A percentile compares a stretch with the other conserved stretches of the same genome.
phyloP scores from a whole-genome alignment of 1,140 invertebrate species.

The Anastrepha obliqua region DNA sequence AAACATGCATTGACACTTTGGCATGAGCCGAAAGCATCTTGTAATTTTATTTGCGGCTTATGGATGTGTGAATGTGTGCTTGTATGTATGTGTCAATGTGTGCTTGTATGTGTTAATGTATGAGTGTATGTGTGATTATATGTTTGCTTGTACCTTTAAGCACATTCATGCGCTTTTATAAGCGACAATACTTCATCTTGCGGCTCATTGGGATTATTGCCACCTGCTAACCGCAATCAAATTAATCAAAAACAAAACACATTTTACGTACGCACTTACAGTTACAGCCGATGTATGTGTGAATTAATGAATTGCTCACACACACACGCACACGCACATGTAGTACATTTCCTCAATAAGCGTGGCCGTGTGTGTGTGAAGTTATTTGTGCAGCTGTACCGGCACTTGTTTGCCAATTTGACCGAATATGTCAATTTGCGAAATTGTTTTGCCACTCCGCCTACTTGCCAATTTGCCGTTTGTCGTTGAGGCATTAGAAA shows the following conservation, averaged over 20 bases:
- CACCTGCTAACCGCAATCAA: conserved; percentile 45
- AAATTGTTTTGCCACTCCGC: conserved; percentile 30
- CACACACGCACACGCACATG: neutral
- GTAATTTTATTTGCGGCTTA: neutral
- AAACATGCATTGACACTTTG: neutral
- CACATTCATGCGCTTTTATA: neutral
- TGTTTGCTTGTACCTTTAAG: too few relatives aligned
- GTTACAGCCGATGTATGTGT: neutral
- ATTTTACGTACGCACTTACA: neutral
- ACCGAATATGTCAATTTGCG: conserved; percentile 17
- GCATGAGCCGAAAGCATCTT: neutral
- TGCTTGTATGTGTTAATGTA: too few relatives aligned
- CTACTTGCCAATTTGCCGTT: conserved; percentile 30
- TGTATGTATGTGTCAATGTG: neutral
- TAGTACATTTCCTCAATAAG: neutral
- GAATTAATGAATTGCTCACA: conserved; percentile 2
- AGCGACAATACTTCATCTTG: neutral
- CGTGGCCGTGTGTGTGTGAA: neutral
- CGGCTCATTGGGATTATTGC: conserved; percentile 1
- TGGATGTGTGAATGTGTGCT: neutral
- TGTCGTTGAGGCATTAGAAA: conserved; percentile 23
- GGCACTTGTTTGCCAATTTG: conserved; percentile 36
- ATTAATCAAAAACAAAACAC: conserved; percentile 35
- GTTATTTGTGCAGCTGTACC: neutral
- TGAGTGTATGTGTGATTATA: too few relatives aligned